Conservation (phyloP, 92 coral and sea anemone genomes). For the Porites evermanni region DNA sequence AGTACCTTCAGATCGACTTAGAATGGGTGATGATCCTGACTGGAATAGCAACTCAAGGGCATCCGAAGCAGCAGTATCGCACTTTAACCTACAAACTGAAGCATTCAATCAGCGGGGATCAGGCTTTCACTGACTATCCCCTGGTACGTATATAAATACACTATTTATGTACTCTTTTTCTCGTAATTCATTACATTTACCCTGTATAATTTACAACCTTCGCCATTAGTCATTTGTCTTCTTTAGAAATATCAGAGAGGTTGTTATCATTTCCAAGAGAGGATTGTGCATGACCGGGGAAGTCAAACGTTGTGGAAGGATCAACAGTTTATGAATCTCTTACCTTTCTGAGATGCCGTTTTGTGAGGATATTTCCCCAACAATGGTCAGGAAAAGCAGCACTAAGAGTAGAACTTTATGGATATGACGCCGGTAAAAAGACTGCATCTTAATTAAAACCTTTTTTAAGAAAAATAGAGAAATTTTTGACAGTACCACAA, state of each 20-base stretch:
- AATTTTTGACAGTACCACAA: too few species aligned
- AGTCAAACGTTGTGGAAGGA: neutral
- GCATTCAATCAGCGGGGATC: neutral
- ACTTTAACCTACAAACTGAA: neutral
- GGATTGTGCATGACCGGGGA: too few species aligned
- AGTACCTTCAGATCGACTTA: conserved; percentile 34
- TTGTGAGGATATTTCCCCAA: conserved; percentile 10
- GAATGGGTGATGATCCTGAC: conserved; percentile 14
- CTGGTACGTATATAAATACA: neutral
- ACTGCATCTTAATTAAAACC: neutral
- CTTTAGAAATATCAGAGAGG: too few species aligned
- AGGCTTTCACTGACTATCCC: neutral
- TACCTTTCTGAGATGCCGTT: conserved; percentile 10
- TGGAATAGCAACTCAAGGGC: conserved; percentile 34
- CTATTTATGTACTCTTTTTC: too few species aligned
- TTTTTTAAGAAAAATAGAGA: too few species aligned
- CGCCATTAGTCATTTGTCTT: too few species aligned
- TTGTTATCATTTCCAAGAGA: too few species aligned
- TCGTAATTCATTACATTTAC: neutral
- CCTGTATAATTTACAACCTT: too few species aligned
- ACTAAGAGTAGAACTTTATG: conserved; percentile 40
- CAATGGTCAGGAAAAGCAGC: conserved; percentile 25
- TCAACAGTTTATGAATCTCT: neutral
- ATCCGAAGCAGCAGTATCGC: neutral
- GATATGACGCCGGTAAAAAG: conserved; percentile 37